A percentile compares a stretch with the other conserved stretches of the same genome.
These are phyloP conservation scores for Hoplostethus atlanticus DNA, from an alignment of 2,797 vertebrate genomes.

Conservation along the genomic window DNA sequence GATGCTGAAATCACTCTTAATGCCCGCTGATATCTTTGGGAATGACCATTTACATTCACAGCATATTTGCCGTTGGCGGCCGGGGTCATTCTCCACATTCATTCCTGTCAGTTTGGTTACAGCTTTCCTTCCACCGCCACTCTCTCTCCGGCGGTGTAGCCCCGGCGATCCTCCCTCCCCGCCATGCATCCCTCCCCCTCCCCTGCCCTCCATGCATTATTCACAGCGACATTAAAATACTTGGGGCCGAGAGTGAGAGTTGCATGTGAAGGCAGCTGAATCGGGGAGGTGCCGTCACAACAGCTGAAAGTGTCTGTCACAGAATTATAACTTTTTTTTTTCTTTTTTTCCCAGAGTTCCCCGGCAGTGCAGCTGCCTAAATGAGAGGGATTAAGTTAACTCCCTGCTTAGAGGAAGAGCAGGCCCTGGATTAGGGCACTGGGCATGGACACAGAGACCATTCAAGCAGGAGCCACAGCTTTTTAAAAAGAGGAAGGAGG, in stretches of 20 bases:
- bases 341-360: slow-evolving; percentile 58
- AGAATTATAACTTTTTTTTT: slow-evolving; percentile 60
- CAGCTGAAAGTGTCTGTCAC: slow-evolving; percentile 74
- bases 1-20: background rate
- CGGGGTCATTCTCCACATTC: slow-evolving; percentile 21
- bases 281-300: slow-evolving; percentile 66
- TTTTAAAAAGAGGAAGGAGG: slow-evolving; percentile 74
- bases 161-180: slow-evolving; percentile 46
- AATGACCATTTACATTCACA: slow-evolving; percentile 29
- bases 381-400: slow-evolving; percentile 84
- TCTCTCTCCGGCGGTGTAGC: slow-evolving; percentile 40
- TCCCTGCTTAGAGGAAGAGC: slow-evolving; percentile 81
- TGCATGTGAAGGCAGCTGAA: slow-evolving; percentile 68
- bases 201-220: slow-evolving; percentile 72
- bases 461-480: slow-evolving; percentile 80
- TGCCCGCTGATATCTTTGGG: background rate
- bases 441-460: slow-evolving; percentile 80
- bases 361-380: slow-evolving; percentile 82
- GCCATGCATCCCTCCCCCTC: slow-evolving; percentile 34
- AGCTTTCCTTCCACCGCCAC: slow-evolving; percentile 9
- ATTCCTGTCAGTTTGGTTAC: slow-evolving; percentile 46
- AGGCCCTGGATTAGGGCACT: slow-evolving; percentile 77
- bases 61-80: slow-evolving; percentile 18
- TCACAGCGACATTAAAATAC: slow-evolving; percentile 74
- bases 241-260: slow-evolving; percentile 47